Evolutionary conservation across 2,797 vertebrate genomes (phyloP), one percentile per base, ranked within the genome.

Genomic region (Steatocranus sp.): DNA sequence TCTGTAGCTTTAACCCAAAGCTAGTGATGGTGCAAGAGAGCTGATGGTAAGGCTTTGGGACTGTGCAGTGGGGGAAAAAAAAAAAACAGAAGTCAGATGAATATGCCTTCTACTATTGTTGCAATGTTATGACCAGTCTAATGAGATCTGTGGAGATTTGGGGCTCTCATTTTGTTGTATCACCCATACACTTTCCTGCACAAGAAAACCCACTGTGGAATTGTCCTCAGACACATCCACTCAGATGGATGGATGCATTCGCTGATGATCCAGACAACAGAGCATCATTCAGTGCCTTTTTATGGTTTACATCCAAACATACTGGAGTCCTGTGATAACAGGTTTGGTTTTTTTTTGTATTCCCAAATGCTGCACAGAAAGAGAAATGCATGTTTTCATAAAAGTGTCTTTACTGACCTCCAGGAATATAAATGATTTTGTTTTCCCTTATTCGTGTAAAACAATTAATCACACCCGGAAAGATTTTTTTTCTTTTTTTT

Each of bases 131-230:
- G 91, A 93, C 92, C 86, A 48, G 77, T 91, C 86, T 96, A 95
- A 96, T 94, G 93, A 95, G 93, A 92, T 93, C 94, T 94, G 80
- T 91, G 86, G 94, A 94, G 94, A 95, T 85, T 94, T 94, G 92
- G 83, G 92, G 78, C 86, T 92, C 89, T 92, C 90, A 90, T 92
- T 94, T 90, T 49, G 80, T 89, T 85, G 81, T 88, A 86, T 92
- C 88, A 88, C 89, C 92, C 87, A 75, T 89, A 80, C 83, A 88
- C 91, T 87, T 80, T 79, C 81, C 82, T 80, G 77, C 89, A 84
- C 87, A 81, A 73, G 58, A 84, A 61, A 92, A 91, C 66, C 87
- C 92, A 80, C 90, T 30, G 86, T 78, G 92, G 89, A 81, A 83
- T 79, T 88, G 88, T 94, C 92, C 91, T 90, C 89, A 90, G 91